Evolutionary conservation across 2,113 vertebrate genomes (phyloP).

Genomic region (Pantherophis guttatus): DNA sequence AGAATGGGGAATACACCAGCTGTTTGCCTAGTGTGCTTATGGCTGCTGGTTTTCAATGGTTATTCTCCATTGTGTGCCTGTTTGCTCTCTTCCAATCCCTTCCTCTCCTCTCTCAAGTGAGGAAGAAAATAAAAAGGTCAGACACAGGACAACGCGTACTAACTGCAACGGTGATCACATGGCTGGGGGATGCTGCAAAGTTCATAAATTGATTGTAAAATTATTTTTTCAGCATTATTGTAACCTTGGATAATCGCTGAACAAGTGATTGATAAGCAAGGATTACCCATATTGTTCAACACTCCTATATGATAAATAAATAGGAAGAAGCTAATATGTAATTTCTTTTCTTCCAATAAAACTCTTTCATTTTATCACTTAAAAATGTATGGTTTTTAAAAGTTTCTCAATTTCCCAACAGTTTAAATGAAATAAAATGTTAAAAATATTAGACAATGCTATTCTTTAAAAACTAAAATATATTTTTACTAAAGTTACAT

Average conservation of each 20-base stretch:
- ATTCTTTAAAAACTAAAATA: neutral
- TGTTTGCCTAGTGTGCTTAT: neutral
- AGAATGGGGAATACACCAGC: neutral
- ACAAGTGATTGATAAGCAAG: neutral
- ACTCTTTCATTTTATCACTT: slow-evolving; percentile 26
- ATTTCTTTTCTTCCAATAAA: slow-evolving; percentile 15
- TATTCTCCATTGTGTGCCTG: neutral
- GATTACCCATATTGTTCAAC: neutral
- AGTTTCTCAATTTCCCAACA: slow-evolving; percentile 24
- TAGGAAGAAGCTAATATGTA: neutral
- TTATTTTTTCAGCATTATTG: neutral
- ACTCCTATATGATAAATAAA: neutral
- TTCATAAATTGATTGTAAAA: neutral
- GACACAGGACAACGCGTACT: neutral
- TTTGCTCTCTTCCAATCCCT: neutral
- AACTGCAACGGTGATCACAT: neutral
- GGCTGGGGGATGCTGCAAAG: neutral
- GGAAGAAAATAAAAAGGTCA: neutral
- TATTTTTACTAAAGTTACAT: neutral
- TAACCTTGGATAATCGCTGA: neutral
- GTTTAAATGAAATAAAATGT: neutral
- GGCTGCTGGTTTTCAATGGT: neutral
- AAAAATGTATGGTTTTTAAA: slow-evolving; percentile 32
- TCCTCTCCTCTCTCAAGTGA: neutral
- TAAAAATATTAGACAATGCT: neutral